Conservation (phyloP, 2,888 invertebrate species). For the Ecliptopera silaceata region DNA sequence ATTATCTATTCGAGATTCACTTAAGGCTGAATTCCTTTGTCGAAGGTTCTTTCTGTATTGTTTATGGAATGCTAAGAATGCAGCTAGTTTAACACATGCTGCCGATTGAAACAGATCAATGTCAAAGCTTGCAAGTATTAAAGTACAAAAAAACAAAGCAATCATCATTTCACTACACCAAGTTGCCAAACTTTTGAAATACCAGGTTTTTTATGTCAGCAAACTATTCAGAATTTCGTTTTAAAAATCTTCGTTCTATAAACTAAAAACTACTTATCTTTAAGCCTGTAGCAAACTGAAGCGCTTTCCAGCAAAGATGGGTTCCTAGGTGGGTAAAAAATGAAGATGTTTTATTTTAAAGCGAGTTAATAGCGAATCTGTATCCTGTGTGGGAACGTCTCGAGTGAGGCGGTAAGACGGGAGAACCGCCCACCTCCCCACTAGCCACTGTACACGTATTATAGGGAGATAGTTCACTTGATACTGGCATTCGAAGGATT, state of each 20-base stretch:
- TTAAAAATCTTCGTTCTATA: not conserved
- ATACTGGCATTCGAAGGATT: not conserved
- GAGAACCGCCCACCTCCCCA: slow-evolving; percentile 35
- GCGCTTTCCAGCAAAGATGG: slow-evolving; percentile 31
- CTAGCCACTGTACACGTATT: not conserved
- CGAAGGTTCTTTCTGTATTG: too few relatives aligned
- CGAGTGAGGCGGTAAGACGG: slow-evolving; percentile 28
- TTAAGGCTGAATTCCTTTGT: too few relatives aligned
- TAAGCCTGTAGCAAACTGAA: slow-evolving; percentile 18
- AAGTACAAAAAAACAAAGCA: too few relatives aligned
- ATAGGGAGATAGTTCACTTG: slow-evolving; percentile 22
- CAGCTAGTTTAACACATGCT: too few relatives aligned
- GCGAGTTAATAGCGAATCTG: slow-evolving; percentile 40
- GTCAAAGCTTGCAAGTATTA: too few relatives aligned
- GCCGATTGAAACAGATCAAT: too few relatives aligned
- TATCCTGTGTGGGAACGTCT: slow-evolving; percentile 38
- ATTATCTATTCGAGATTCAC: too few relatives aligned
- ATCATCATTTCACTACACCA: too few relatives aligned
- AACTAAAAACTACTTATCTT: slow-evolving; percentile 10
- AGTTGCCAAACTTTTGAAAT: too few relatives aligned
- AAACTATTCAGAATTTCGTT: not conserved
- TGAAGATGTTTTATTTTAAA: slow-evolving; percentile 38
- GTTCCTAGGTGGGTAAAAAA: slow-evolving; percentile 30
- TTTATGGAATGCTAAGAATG: too few relatives aligned
- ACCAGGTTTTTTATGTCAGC: too few relatives aligned